Evolutionary conservation across 1,140 invertebrate species (phyloP), one percentile per base, ranked within the genome.

Genomic region (Lineus longissimus): DNA sequence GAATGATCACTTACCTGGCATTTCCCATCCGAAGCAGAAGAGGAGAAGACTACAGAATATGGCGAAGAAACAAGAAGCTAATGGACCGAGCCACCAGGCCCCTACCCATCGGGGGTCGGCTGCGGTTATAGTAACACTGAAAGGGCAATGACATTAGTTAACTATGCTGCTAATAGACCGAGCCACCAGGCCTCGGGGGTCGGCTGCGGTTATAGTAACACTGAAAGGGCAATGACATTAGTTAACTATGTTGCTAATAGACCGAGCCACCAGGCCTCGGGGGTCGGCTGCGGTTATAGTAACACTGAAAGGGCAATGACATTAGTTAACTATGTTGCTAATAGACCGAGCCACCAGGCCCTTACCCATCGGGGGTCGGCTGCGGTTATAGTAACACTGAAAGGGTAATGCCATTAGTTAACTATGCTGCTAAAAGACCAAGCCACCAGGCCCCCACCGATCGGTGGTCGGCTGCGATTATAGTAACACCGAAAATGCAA

Each of bases 361-460:
- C 94, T 93, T 22, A 96, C 90, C 91, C 92, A 95, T 55, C 90
- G 86, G 27, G 89, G 90, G 75, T 88, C 91, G 19, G 85, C 82
- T 6, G 90, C 57, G 22, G 54, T 61, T 2, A 71, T 11, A 13
- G 54, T 23, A 9, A 69, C 58, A 30, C 75, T 77, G 2, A 76
- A 65, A 61, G 9, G 22, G 40, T 1, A 15, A 36, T 7, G 15
- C 4, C 33, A 36, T 15, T 7, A 7, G 15, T 36, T 36, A 36
- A 15, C n/a, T n/a, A n/a, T n/a, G n/a, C n/a, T n/a, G 94, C 84
- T 1, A 95, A 76, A 76, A 95, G 95, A 17, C 93, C 93, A 23
- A 93, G 89, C 94, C 94, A 96, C 94, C 94, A 96, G 86, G 94
- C 92, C 19, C 94, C 93, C 22, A 96, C 90, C 91, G 92, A 95